These are phyloP conservation scores for Erannis defoliaria DNA, from an alignment of 2,888 invertebrate genomes.

Conservation along the genomic window DNA sequence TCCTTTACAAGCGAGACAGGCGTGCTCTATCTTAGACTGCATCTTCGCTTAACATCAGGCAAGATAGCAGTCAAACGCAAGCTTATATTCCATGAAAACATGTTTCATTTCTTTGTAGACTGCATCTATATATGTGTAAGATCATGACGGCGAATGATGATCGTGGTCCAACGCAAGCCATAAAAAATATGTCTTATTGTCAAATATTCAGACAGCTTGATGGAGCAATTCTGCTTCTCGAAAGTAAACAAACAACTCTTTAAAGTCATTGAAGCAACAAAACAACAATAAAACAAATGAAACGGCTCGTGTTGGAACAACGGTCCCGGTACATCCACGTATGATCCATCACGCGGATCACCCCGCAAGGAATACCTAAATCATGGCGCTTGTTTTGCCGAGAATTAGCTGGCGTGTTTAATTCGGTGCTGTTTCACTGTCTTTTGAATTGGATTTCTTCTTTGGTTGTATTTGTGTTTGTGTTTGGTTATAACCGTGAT, in stretches of 20 bases:
- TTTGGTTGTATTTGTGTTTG: background rate
- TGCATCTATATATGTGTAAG: no score
- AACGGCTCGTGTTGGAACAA: background rate
- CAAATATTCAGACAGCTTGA: background rate
- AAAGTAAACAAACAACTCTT: background rate
- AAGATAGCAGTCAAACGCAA: no score
- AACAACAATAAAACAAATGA: conserved; percentile 13
- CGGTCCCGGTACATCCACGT: conserved; percentile 22
- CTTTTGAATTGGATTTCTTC: conserved; percentile 17
- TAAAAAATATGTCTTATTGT: no score
- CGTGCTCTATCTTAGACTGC: no score
- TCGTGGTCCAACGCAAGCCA: no score
- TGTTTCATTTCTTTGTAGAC: no score
- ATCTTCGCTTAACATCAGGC: no score
- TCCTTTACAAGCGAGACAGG: no score
- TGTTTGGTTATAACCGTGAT: no score
- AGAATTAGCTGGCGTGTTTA: conserved; percentile 44
- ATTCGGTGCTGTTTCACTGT: conserved; percentile 20
- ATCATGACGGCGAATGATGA: no score
- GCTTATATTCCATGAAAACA: no score
- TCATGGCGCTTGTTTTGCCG: conserved; percentile 43
- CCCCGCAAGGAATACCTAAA: conserved; percentile 64
- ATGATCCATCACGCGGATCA: conserved; percentile 67
- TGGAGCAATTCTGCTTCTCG: background rate
- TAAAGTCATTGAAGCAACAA: conserved; percentile 1